Evolutionary conservation across 2,888 invertebrate species (phyloP).

Genomic region (Amiota minor): DNA sequence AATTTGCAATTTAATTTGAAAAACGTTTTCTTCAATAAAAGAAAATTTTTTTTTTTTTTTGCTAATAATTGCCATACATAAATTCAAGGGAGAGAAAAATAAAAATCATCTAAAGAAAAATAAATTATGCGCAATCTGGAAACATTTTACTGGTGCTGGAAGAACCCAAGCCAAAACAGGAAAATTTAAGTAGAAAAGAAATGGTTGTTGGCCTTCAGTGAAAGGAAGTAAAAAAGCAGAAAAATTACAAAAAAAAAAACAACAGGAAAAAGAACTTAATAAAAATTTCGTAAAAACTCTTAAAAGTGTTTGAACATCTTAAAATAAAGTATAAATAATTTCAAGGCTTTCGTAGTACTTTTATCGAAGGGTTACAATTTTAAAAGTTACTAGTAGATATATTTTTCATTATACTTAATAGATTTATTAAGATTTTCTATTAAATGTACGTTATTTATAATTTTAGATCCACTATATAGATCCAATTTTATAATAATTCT

Average conservation of each 20-base stretch:
- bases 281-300: not conserved
- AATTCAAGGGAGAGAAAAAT: conserved; percentile 17
- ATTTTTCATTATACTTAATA: too few species aligned
- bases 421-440: too few species aligned
- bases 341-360: too few species aligned
- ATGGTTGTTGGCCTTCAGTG: not conserved
- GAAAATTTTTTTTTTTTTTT: too few species aligned
- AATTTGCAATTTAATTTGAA: conserved; percentile 17
- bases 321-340: too few species aligned
- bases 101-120: conserved; percentile 29
- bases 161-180: not conserved
- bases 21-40: not conserved
- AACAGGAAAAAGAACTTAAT: conserved; percentile 6
- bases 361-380: too few species aligned
- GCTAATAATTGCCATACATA: conserved; percentile 26
- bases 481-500: too few species aligned
- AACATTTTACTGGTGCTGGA: conserved; percentile 2
- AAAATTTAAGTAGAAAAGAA: conserved; percentile 9
- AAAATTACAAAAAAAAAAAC: conserved; percentile 11
- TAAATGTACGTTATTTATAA: too few species aligned
- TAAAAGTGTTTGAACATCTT: too few species aligned
- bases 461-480: too few species aligned
- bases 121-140: conserved; percentile 31
- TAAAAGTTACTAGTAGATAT: too few species aligned
- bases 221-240: conserved; percentile 23